Evolutionary conservation across 2,113 vertebrate genomes (phyloP), one percentile per base, ranked within the genome.

Genomic region (Chaenogobius annularis): DNA sequence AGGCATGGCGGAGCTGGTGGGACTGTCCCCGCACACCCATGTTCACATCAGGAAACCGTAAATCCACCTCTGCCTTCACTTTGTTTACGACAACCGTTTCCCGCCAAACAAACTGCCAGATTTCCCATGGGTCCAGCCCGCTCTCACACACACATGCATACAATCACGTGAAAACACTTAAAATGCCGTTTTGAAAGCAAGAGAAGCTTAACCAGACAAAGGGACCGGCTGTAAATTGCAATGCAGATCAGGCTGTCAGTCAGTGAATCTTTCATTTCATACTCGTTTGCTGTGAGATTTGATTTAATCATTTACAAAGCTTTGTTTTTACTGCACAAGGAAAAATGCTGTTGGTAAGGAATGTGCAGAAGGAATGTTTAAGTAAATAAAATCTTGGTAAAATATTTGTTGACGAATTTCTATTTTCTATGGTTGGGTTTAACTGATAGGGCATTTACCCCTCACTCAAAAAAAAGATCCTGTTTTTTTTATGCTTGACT

Each of bases 71-170:
- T 64, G 59, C 76, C 83, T 66, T 87, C 83, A 77, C 79, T 85
- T 86, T 91, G 90, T 92, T 92, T 90, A 91, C 68, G 54, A 85
- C 85, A 81, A 85, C 89, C 85, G 86, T 91, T 92, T 92, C 86
- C 88, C 79, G 73, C 85, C 88, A 92, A 88, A 91, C 90, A 92
- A 91, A 92, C 86, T 88, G 75, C 76, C 80, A 90, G 87, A 93
- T 93, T 93, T 94, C 92, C 91, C 90, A 75, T 22, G 89, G 86
- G 91, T 77, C 61, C 47, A 46, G 75, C 26, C 59, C 6, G 31
- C 58, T 62, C 75, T 79, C 77, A 66, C 82, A 82, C 87, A 87
- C 81, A 88, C 20, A 86, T 84, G 90, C 73, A 19, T 70, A 74
- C 72, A 55, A 62, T 78, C 76, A 80, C 79, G 86, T 84, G 83